Percentiles rank a stretch among this genome's conserved stretches.
phyloP scores from a whole-genome alignment of 2,113 vertebrate genomes.

The Bombycilla garrulus region DNA sequence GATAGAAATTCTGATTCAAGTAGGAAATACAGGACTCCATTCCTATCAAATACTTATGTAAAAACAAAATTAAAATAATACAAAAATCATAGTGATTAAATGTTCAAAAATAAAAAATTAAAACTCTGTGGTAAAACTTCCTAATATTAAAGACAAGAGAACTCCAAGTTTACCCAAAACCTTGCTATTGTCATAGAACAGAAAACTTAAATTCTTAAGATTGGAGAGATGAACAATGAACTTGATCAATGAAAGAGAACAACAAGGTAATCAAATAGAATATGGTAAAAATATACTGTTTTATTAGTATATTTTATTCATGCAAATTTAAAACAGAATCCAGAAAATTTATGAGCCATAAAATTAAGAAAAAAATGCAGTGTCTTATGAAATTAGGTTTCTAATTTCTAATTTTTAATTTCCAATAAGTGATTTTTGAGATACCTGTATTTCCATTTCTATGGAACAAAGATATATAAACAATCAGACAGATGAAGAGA shows the following conservation, averaged over 20 bases:
- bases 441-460: neutral
- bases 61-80: neutral
- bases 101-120: neutral
- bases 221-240: neutral
- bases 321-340: neutral
- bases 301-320: neutral
- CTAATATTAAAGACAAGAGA: neutral
- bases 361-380: neutral
- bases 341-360: neutral
- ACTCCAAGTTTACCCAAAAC: neutral
- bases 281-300: neutral
- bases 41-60: neutral
- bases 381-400: neutral
- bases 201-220: neutral
- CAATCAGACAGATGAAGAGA: neutral
- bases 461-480: neutral
- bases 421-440: neutral
- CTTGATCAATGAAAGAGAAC: accelerated
- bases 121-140: neutral
- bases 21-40: neutral
- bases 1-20: neutral
- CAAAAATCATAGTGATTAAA: neutral
- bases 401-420: neutral
- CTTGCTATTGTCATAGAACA: neutral
- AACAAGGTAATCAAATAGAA: neutral